Conservation (phyloP, 2,113 vertebrate genomes). For the Protomyctophum bolini region DNA sequence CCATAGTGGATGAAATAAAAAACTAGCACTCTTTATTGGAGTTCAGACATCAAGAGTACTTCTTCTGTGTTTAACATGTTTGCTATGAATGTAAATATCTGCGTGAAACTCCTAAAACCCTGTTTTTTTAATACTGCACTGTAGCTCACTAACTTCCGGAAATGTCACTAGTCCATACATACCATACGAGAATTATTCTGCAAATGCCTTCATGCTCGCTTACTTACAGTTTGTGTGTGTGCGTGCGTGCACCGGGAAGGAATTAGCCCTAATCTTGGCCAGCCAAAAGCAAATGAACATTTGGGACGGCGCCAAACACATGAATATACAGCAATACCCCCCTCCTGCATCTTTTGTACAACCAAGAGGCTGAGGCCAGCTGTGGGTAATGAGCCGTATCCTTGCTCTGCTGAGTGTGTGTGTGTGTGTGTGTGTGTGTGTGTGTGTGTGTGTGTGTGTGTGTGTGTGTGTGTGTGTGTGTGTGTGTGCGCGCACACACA, state of each 20-base stretch:
- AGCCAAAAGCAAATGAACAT: constrained; percentile 90
- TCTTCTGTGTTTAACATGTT: too few relatives aligned
- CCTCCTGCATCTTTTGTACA: constrained; percentile 78
- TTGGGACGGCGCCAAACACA: constrained; percentile 87
- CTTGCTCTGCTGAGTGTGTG: constrained; percentile 42
- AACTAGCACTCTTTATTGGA: too few relatives aligned
- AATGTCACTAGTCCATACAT: too few relatives aligned
- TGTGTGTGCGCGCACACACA: background rate
- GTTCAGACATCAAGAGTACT: too few relatives aligned
- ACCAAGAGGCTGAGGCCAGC: constrained; percentile 78
- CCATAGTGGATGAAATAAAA: too few relatives aligned
- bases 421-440: constrained; percentile 5
- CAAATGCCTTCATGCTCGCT: constrained; percentile 82
- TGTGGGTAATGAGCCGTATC: constrained; percentile 78
- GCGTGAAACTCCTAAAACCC: too few relatives aligned
- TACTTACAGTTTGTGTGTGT: constrained; percentile 80
- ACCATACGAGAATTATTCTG: constrained; percentile 74
- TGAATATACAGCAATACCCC: constrained; percentile 84
- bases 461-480: background rate
- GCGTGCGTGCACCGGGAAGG: constrained; percentile 78
- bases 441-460: constrained; percentile 5
- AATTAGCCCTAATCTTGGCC: constrained; percentile 89
- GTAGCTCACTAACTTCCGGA: too few relatives aligned
- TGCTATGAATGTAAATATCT: too few relatives aligned
- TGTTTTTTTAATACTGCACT: too few relatives aligned